Evolutionary conservation across 2,113 vertebrate genomes (phyloP).

Genomic region (Sterrhoptilus dennistouni): DNA sequence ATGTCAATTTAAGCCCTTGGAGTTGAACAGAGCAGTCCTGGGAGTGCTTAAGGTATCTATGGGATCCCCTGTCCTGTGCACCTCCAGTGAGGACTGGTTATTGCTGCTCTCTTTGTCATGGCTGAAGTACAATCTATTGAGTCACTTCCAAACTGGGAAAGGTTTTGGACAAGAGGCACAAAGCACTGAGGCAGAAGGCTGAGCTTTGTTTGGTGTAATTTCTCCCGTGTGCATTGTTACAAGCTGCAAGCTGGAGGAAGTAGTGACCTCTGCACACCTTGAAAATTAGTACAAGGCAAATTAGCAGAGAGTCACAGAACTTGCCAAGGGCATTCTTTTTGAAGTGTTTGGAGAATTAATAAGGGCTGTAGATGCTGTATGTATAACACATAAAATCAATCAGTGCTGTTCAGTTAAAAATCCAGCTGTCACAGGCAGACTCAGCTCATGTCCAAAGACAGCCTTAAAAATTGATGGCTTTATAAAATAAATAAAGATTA

Average conservation of each 20-base stretch:
- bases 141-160: not conserved
- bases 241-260: not conserved
- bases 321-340: conserved; percentile 19
- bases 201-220: not conserved
- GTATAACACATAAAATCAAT: not conserved
- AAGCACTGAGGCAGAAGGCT: not conserved
- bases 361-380: not conserved
- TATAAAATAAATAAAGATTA: conserved; percentile 1
- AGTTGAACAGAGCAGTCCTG: not conserved
- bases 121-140: not conserved
- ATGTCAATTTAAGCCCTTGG: not conserved
- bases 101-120: not conserved
- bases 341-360: not conserved
- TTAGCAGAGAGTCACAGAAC: conserved; percentile 6
- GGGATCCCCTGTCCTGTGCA: not conserved
- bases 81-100: not conserved
- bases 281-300: conserved; percentile 55
- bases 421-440: not conserved
- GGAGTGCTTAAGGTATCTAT: not conserved
- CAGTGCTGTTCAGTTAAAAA: not conserved
- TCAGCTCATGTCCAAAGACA: not conserved
- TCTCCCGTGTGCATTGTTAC: not conserved
- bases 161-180: not conserved
- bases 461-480: not conserved
- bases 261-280: not conserved